A percentile compares a stretch with the other conserved stretches of the same genome.
These are phyloP conservation scores for Heliornis fulica DNA, from an alignment of 2,113 vertebrate genomes.

Conservation along the genomic window DNA sequence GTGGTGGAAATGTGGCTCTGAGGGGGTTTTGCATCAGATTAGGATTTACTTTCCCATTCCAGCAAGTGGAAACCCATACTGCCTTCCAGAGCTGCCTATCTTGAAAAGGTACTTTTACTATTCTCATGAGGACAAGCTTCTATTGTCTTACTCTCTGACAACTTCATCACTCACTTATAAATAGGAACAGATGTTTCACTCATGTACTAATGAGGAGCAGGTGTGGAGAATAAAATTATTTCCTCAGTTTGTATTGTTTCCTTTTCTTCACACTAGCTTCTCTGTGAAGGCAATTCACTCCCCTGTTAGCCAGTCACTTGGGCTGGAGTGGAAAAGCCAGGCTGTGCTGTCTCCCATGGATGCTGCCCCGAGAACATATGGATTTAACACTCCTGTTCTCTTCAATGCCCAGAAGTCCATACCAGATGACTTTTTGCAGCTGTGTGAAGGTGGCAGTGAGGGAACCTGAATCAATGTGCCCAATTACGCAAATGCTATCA, in stretches of 20 bases:
- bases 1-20: neutral
- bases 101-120: neutral
- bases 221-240: slow-evolving; percentile 18
- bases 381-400: neutral
- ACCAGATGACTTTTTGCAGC: neutral
- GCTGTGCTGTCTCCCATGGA: neutral
- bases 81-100: neutral
- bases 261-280: neutral
- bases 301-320: neutral
- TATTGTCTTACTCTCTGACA: neutral
- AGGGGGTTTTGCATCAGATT: neutral
- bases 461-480: neutral
- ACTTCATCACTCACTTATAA: neutral
- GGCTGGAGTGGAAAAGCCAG: neutral
- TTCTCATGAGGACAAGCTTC: neutral
- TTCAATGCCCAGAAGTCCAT: neutral
- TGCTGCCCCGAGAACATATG: neutral
- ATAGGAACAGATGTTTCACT: slow-evolving; percentile 22
- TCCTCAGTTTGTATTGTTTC: neutral
- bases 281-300: neutral
- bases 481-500: neutral
- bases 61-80: neutral
- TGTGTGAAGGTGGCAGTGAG: neutral
- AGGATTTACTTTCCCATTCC: neutral
- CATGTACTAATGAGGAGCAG: slow-evolving; percentile 14